Evolutionary conservation across 2,888 invertebrate genomes (phyloP), one percentile per base, ranked within the genome.

Genomic region (Anorthoa munda): DNA sequence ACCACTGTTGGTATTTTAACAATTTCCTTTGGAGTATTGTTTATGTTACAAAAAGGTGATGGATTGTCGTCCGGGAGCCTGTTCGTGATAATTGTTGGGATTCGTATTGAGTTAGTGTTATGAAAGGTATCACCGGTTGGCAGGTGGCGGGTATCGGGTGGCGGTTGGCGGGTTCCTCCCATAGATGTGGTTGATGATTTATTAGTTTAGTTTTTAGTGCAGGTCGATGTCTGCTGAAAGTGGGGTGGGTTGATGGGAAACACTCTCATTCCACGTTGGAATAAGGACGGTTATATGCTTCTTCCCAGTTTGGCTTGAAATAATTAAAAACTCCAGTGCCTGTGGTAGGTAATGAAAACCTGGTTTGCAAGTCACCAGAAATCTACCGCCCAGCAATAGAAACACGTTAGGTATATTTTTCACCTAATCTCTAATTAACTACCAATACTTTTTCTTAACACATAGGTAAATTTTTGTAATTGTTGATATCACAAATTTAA

Each of bases 11-110:
- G 92, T 83, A 92, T 90, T 93, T 92, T 91, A 93, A 93, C 90
- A 89, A 93, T 93, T 91, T 92, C 92, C 93, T 89, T 91, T 89
- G 84, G 72, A 67, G 89, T 87, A 85, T 83, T 83, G 85, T 90
- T 89, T 88, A 72, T 78, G 85, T 88, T 90, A 72, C 85, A 90
- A 79, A 75, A 77, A 77, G 72, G 50, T 69, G 86, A 79, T 70
- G 70, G 81, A 81, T 81, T 26, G 77, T 53, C 66, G 60, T 61
- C 66, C 68, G 64, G 69, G 18, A 59, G 56, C 58, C 67, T 18
- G 68, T 65, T 58, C 23, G 66, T 74, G 74, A 61, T 77, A 59
- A 76, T 82, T 78, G 68, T 79, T 78, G 69, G 71, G 45, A 69
- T 79, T 83, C 31, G 55, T 66, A 64, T 58, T 69, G 60, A 71